Conservation (phyloP, 2,113 vertebrate species). For the Nycticebus coucang region DNA sequence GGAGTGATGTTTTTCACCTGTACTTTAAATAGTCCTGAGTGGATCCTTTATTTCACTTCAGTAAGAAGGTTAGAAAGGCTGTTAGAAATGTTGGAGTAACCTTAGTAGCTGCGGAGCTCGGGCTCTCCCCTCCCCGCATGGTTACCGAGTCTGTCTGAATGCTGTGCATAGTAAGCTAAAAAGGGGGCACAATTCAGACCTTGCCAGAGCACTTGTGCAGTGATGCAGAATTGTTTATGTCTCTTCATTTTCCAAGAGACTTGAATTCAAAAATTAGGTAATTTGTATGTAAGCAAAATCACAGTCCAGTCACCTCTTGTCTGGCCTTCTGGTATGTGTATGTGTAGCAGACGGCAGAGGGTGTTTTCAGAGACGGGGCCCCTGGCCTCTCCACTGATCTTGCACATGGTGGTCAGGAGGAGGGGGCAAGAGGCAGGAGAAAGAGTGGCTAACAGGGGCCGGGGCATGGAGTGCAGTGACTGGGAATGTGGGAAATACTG, state of each 20-base stretch:
- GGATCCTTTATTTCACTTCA: not conserved
- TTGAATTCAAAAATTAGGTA: slow-evolving; percentile 25
- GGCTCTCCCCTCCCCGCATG: not conserved
- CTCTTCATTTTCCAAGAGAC: not conserved
- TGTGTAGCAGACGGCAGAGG: not conserved
- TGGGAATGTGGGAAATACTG: not conserved
- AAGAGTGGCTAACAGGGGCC: not conserved
- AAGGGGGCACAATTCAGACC: not conserved
- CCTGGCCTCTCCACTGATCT: not conserved
- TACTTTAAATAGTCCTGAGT: not conserved
- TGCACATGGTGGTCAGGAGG: not conserved
- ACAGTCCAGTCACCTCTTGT: not conserved
- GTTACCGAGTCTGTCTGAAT: not conserved
- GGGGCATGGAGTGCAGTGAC: too few species aligned
- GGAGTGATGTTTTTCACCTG: not conserved
- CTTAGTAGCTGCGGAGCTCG: not conserved
- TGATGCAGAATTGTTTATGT: not conserved
- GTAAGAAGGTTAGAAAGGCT: not conserved
- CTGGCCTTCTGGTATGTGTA: not conserved
- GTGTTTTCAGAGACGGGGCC: accelerated
- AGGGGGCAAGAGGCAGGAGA: not conserved
- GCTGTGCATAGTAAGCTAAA: not conserved
- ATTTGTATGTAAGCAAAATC: not conserved
- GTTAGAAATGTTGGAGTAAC: not conserved
- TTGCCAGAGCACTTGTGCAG: not conserved